These are phyloP conservation scores for Augochlora pura DNA, from an alignment of 1,140 invertebrate species.

Conservation along the genomic window DNA sequence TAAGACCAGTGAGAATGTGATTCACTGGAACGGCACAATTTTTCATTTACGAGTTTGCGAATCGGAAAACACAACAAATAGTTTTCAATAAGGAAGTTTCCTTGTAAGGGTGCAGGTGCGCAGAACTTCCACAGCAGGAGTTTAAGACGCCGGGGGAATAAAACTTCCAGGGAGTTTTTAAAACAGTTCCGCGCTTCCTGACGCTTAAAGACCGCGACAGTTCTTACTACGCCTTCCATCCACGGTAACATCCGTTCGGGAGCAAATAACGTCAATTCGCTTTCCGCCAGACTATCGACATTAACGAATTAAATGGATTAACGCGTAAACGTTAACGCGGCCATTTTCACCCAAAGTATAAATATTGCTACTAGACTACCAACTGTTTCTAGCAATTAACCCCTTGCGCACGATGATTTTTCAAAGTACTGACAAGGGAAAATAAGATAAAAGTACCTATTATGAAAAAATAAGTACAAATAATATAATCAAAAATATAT, in stretches of 20 bases:
- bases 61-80: conserved; percentile 59
- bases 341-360: too few relatives aligned
- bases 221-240: not conserved
- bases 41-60: conserved; percentile 46
- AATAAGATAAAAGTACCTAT: too few relatives aligned
- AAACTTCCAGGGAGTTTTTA: conserved; percentile 63
- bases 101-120: conserved; percentile 51
- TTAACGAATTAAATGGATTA: too few relatives aligned
- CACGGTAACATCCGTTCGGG: conserved; percentile 1
- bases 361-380: too few relatives aligned
- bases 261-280: conserved; percentile 2
- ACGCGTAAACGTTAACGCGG: too few relatives aligned
- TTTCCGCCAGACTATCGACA: not conserved
- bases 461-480: too few relatives aligned
- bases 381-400: too few relatives aligned
- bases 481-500: too few relatives aligned
- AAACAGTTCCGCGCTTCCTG: conserved; percentile 59
- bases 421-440: too few relatives aligned
- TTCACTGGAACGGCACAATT: conserved; percentile 52
- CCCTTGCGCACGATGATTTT: too few relatives aligned
- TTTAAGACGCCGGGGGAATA: conserved; percentile 56
- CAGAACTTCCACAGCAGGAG: conserved; percentile 44
- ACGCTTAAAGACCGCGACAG: conserved; percentile 57
- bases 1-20: not conserved
- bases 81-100: conserved; percentile 65